phyloP scores from a whole-genome alignment of 2,797 vertebrate species.

The Thripadectes ignobilis region DNA sequence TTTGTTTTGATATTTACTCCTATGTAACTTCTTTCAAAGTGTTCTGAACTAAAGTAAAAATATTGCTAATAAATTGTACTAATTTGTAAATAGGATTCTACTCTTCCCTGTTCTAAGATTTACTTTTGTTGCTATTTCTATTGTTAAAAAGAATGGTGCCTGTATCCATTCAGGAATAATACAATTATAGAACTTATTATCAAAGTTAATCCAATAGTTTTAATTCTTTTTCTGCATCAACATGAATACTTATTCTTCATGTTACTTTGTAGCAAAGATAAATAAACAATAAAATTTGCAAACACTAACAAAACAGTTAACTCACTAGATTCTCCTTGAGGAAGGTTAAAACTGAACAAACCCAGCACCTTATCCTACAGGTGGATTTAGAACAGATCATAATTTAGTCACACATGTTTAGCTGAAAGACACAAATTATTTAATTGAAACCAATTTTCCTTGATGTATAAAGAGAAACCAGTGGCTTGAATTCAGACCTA shows the following conservation, averaged over 20 bases:
- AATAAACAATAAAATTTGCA: neutral
- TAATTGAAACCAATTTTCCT: neutral
- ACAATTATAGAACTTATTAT: neutral
- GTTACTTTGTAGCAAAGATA: neutral
- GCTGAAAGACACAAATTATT: neutral
- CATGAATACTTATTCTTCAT: neutral
- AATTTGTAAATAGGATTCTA: neutral
- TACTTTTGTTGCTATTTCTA: neutral
- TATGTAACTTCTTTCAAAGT: neutral
- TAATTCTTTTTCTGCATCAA: neutral
- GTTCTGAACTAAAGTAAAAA: neutral
- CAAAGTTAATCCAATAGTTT: neutral
- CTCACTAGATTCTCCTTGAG: neutral
- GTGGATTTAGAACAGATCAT: neutral
- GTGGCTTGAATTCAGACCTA: neutral
- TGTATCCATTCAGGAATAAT: neutral
- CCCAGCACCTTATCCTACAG: neutral
- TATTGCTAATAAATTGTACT: neutral
- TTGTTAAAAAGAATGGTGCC: neutral
- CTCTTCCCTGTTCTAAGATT: neutral
- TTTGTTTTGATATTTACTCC: neutral
- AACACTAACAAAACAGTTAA: neutral
- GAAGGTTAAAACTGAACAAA: neutral
- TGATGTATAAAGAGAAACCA: neutral
- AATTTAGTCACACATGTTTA: neutral